These are phyloP conservation scores for Limnothrissa miodon DNA, from an alignment of 2,113 vertebrate species.

Conservation along the genomic window DNA sequence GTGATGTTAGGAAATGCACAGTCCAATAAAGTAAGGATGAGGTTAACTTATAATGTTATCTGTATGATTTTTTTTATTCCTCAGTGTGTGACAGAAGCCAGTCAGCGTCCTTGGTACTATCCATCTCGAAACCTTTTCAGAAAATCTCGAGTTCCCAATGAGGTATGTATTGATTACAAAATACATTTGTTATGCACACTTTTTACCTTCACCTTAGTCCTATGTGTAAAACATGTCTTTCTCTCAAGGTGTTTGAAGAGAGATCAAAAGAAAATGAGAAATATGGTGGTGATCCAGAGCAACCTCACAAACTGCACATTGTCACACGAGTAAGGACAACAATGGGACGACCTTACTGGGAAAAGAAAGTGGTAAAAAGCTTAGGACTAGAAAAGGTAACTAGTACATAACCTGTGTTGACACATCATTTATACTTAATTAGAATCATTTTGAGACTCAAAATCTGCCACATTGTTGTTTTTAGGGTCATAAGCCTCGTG, in stretches of 20 bases:
- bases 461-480: background rate
- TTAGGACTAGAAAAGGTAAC: constrained; percentile 86
- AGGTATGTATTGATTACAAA: constrained; percentile 51
- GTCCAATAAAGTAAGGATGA: background rate
- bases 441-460: background rate
- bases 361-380: constrained; percentile 80
- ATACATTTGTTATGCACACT: background rate
- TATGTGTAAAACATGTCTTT: background rate
- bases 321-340: constrained; percentile 83
- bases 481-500: constrained; percentile 77
- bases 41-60: background rate
- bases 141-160: constrained; percentile 62
- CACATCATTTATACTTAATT: background rate
- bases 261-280: constrained; percentile 84
- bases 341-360: constrained; percentile 87
- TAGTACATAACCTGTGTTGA: background rate
- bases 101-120: constrained; percentile 47
- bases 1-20: background rate
- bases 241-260: constrained; percentile 78
- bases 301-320: constrained; percentile 91
- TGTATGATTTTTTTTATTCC: constrained; percentile 29
- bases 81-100: constrained; percentile 54
- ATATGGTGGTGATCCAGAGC: constrained; percentile 87
- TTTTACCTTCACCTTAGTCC: background rate
- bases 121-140: constrained; percentile 60